These are phyloP conservation scores for Zaprionus inermis DNA, from an alignment of 1,140 invertebrate genomes.

Conservation along the genomic window DNA sequence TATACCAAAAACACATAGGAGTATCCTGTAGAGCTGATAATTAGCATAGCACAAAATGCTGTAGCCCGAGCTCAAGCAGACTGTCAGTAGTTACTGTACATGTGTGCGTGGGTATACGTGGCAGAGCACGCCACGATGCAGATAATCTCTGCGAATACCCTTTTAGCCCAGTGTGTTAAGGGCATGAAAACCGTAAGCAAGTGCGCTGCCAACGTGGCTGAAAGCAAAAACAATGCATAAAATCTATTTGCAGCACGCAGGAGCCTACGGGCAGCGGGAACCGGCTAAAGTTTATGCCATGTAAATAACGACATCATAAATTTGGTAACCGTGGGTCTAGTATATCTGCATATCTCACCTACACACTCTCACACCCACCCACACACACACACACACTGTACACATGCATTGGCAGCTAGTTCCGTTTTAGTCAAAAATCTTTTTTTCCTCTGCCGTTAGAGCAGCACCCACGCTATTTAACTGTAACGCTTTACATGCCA, in stretches of 20 bases:
- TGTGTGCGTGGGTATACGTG: too few species aligned
- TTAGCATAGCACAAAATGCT: neutral
- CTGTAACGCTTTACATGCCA: conserved; percentile 67
- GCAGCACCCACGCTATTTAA: conserved; percentile 58
- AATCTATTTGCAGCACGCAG: conserved; percentile 70
- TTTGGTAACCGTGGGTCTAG: conserved; percentile 60
- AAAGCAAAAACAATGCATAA: conserved; percentile 74
- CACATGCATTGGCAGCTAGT: conserved; percentile 57
- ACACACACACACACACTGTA: conserved; percentile 28
- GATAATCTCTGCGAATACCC: conserved; percentile 3
- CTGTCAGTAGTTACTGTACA: neutral
- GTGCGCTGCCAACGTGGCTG: conserved; percentile 9
- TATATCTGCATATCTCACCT: conserved; percentile 63
- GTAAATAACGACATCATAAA: conserved; percentile 82
- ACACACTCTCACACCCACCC: conserved; percentile 24
- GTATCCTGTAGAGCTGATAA: neutral
- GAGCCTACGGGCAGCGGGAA: conserved; percentile 29
- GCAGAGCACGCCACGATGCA: neutral
- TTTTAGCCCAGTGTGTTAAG: conserved; percentile 19
- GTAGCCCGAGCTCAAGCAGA: neutral
- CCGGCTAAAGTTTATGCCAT: conserved; percentile 72
- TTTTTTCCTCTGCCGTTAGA: conserved; percentile 24
- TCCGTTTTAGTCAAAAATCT: conserved; percentile 71
- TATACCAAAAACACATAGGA: neutral
- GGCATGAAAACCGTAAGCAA: conserved; percentile 32